Percentiles rank a stretch among this genome's conserved stretches.
Evolutionary conservation across 2,113 vertebrate species (phyloP).

Genomic region (Clarias magur): DNA sequence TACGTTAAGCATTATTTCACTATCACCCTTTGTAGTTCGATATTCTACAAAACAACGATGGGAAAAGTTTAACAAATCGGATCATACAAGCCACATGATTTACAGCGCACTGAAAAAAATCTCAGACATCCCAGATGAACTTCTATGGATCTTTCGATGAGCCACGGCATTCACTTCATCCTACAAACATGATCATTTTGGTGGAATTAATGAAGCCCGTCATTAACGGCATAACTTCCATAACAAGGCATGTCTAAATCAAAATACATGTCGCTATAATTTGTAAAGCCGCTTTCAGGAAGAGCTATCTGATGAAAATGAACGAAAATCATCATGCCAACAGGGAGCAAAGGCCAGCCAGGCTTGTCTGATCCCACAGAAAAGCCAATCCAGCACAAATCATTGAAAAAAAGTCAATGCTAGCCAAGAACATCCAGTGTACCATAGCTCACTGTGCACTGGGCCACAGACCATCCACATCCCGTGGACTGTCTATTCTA

Average conservation of each 20-base stretch:
- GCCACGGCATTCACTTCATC: neutral
- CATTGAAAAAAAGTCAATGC: too few relatives aligned
- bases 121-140: conserved; percentile 12
- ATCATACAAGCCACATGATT: neutral
- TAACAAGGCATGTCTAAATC: neutral
- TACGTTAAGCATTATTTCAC: neutral
- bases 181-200: conserved; percentile 12
- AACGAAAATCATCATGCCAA: too few relatives aligned
- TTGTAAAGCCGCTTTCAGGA: neutral
- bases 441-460: too few relatives aligned
- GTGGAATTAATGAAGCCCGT: conserved; percentile 11
- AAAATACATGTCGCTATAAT: conserved; percentile 15
- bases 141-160: conserved; percentile 10
- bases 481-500: too few relatives aligned
- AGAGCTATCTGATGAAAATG: neutral
- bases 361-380: too few relatives aligned
- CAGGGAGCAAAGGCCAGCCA: too few relatives aligned
- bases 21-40: conserved; percentile 5
- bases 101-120: neutral
- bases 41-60: neutral
- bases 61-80: neutral
- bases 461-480: too few relatives aligned
- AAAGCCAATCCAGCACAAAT: too few relatives aligned
- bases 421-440: too few relatives aligned
- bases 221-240: neutral